Evolutionary conservation across 2,888 invertebrate genomes (phyloP), one percentile per base, ranked within the genome.

Genomic region (Coelogynopora nodosa): DNA sequence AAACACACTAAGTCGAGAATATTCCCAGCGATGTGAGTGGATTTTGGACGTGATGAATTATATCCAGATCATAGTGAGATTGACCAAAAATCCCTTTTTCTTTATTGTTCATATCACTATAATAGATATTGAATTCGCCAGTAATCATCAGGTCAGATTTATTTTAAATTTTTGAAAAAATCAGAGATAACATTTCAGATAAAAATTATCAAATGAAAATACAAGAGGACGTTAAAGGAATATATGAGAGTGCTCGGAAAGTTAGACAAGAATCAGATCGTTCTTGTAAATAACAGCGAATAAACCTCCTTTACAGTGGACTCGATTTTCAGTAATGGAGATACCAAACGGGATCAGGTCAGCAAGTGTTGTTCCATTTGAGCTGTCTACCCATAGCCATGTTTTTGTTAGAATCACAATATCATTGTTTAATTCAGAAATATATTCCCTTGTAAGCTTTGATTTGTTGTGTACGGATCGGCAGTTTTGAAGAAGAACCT

Each of bases 1-100:
- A 26, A 74, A 74, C 74, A 74, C 23, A 74, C 74, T 26, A 13
- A 74, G 74, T 74, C 74, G 23, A 74, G 23, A 74, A 74, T 74
- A 74, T 74, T 74, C 23, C 74, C 74, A 74, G 74, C 18, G 27
- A 74, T 74, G 74, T 74, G 74, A 74, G 74, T 74, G 74, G 74
- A 74, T 74, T 74, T 74, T 74, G 23, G 74, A 74, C 74, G 27
- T 74, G 74, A n/a, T 74, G 74, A 74, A 74, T 74, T 23, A 74
- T n/a, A 74, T 74, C 27, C 18, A 74, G 5, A 74, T 74, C 74
- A 74, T 26, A 74, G 74, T n/a, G 74, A 74, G 74, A 74, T 74
- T 74, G 10, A 74, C 23, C 5, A 74, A 74, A 74, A 74, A 74
- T 26, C 18, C 5, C 74, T 23, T 2, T 26, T n/a, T 74, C 74